Conservation (phyloP, 2,113 vertebrate genomes). For the Phylloscopus whistleri region DNA sequence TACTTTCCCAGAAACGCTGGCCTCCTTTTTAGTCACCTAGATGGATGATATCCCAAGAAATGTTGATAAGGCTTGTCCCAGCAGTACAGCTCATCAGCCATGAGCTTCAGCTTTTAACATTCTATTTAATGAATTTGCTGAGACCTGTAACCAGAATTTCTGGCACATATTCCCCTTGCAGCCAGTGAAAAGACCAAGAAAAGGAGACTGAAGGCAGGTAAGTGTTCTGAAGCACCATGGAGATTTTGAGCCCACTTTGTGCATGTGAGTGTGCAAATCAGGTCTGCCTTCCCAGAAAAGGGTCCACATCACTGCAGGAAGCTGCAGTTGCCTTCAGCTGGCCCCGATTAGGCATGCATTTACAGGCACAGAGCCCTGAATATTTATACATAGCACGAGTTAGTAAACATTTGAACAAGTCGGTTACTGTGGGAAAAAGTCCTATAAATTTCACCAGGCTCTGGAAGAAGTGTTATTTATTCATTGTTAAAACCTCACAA, state of each 20-base stretch:
- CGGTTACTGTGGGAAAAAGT: constrained; percentile 40
- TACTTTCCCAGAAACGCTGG: background rate
- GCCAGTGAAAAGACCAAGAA: background rate
- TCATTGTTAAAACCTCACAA: constrained; percentile 46
- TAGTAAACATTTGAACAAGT: constrained; percentile 38
- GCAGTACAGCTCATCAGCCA: background rate
- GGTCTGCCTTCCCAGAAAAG: background rate
- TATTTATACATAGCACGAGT: background rate
- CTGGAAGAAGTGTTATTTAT: constrained; percentile 22
- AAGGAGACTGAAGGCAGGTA: background rate
- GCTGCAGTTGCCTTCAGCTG: background rate
- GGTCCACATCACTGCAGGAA: background rate
- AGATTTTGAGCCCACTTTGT: background rate
- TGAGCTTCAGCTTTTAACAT: background rate
- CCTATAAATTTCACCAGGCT: constrained; percentile 32
- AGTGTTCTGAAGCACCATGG: background rate
- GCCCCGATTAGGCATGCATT: background rate
- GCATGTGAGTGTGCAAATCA: accelerated
- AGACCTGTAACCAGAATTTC: background rate
- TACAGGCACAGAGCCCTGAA: background rate
- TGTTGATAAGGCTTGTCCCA: background rate
- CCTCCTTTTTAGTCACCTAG: background rate
- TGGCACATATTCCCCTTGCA: background rate
- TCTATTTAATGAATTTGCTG: background rate
- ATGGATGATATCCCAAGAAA: background rate